phyloP scores from a whole-genome alignment of 2,888 invertebrate genomes.

The Stenchaetothrips biformis region DNA sequence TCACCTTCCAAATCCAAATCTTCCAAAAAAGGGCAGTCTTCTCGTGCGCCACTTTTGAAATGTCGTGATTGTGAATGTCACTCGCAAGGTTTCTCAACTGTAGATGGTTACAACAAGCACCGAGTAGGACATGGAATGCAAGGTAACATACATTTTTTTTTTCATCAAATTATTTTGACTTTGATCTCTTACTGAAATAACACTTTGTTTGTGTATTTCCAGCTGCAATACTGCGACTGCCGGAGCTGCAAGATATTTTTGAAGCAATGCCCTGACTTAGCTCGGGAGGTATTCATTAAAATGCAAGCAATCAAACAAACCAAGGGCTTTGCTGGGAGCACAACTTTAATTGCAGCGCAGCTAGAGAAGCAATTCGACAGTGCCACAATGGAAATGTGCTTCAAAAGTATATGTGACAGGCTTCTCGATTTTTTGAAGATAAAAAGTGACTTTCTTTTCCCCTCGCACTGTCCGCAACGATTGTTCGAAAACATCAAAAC shows the following conservation, averaged over 20 bases:
- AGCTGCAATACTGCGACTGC: background rate
- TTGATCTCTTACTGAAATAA: background rate
- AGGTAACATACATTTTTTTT: background rate
- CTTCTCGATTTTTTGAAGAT: background rate
- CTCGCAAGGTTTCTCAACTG: background rate
- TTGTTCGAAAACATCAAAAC: no score
- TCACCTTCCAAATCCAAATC: background rate
- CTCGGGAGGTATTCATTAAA: background rate
- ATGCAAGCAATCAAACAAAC: background rate
- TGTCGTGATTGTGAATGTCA: background rate
- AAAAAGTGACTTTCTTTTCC: no score
- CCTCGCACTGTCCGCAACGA: no score
- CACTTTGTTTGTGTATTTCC: background rate
- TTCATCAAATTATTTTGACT: no score
- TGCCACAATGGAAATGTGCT: background rate
- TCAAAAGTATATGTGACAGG: no score
- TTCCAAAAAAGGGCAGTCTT: background rate
- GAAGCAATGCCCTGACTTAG: background rate
- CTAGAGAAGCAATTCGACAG: background rate
- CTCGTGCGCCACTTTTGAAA: background rate
- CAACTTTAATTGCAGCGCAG: background rate
- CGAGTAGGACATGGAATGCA: background rate
- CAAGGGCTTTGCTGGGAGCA: background rate
- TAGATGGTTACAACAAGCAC: background rate
- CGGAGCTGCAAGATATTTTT: background rate